These are phyloP conservation scores for Ophthalmolycus amberensis DNA, from an alignment of 2,113 vertebrate species.

Conservation along the genomic window DNA sequence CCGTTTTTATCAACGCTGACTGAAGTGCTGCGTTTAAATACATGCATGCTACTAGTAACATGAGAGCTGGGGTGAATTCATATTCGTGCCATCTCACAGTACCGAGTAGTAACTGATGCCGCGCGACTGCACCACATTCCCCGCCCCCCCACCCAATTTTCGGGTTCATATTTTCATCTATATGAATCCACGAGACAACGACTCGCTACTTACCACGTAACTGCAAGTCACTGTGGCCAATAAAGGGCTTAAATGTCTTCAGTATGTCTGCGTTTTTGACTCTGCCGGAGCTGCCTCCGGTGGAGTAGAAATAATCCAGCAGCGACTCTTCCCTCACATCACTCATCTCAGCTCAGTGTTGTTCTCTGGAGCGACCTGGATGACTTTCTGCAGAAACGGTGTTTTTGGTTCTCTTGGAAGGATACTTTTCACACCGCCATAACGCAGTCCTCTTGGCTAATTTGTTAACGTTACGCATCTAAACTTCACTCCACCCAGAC, in stretches of 20 bases:
- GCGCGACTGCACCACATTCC: background rate
- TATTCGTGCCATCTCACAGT: background rate
- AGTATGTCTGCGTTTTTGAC: slow-evolving; percentile 83
- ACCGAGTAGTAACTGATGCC: background rate
- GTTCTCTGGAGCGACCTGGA: background rate
- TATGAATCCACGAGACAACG: background rate
- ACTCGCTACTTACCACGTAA: slow-evolving; percentile 79
- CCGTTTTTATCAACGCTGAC: background rate
- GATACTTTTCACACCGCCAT: slow-evolving; percentile 21
- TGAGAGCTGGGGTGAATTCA: background rate
- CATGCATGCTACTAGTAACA: background rate
- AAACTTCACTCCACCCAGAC: slow-evolving; percentile 83
- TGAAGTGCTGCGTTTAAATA: background rate
- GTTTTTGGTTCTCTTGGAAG: background rate
- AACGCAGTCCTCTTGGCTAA: slow-evolving; percentile 59
- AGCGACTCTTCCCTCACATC: slow-evolving; percentile 82
- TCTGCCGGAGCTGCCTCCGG: slow-evolving; percentile 76
- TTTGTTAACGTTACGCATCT: slow-evolving; percentile 62
- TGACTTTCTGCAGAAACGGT: background rate
- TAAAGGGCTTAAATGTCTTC: slow-evolving; percentile 82
- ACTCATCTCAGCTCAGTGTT: slow-evolving; percentile 63
- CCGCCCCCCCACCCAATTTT: background rate
- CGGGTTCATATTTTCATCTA: background rate
- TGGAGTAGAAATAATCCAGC: slow-evolving; percentile 81
- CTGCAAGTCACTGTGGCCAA: slow-evolving; percentile 81